phyloP scores from a whole-genome alignment of 2,113 vertebrate species.

The Jacana jacana region DNA sequence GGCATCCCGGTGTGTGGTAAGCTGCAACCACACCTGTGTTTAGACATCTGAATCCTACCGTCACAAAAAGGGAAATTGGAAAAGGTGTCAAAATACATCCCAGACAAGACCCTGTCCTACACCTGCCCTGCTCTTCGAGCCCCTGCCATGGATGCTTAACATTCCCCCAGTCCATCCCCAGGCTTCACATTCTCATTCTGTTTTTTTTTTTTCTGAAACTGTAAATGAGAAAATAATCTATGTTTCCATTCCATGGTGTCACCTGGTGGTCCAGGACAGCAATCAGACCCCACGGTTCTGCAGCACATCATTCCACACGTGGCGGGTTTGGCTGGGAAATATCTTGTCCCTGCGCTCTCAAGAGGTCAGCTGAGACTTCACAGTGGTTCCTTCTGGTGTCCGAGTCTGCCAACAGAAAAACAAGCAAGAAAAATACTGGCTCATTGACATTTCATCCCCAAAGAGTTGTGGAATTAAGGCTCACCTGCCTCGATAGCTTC shows the following conservation, averaged over 20 bases:
- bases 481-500: not conserved
- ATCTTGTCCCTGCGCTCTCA: not conserved
- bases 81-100: not conserved
- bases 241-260: not conserved
- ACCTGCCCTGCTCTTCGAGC: not conserved
- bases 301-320: rapidly evolving
- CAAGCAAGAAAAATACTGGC: not conserved
- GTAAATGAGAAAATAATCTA: rapidly evolving
- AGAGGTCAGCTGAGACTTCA: not conserved
- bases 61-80: not conserved
- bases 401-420: not conserved
- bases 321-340: rapidly evolving
- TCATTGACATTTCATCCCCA: not conserved
- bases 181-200: too few species aligned
- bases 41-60: not conserved
- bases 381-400: not conserved
- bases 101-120: not conserved
- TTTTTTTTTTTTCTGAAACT: not conserved
- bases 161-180: not conserved
- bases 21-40: not conserved
- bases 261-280: not conserved
- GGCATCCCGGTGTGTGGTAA: not conserved
- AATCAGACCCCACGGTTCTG: not conserved
- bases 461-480: not conserved
- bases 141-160: not conserved